Evolutionary conservation across 35 echinoderm and acorn worm species (phyloP), one percentile per base, ranked within the genome.

Genomic region (Anneissia japonica): DNA sequence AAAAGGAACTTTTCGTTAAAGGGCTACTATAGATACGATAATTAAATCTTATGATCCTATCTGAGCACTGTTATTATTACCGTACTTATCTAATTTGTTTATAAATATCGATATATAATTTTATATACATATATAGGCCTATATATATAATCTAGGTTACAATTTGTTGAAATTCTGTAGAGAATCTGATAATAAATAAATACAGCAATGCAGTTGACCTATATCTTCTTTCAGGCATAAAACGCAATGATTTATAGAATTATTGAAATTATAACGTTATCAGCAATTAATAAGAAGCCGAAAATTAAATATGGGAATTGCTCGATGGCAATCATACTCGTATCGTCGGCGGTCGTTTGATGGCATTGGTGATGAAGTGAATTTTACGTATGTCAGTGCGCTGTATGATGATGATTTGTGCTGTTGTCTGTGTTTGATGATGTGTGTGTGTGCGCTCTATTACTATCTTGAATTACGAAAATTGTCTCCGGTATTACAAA

Each of bases 301-400:
- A 64, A 64, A 64, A 64, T 64, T 64, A 64, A 64, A 64, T 64
- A 64, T 64, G 51, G 51, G 51, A 64, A 64, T 64, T 64, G 51
- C 26, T 64, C 51, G 51, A 2, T 64, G 51, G 51, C 51, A 64
- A 64, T 64, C 51, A 64, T 64, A 64, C 19, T 12, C 9, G 21
- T 9, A 64, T 9, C 2, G 51, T 9, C 51, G 51, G 51, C 5
- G 11, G 51, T 9, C 51, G 5, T 64, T 64, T 64, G 51, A 64
- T 64, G 51, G 26, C 19, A 23, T 64, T 26, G 26, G 51, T 64
- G 51, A 64, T 64, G 51, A 64, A 64, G 51, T 16, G 51, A 64
- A 26, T 64, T 64, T 43, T 43, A 43, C 14, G 14, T 43, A 26
- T 64, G 51, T 16, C 51, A 64, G 51, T 64, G 5, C n/a, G n/a